Evolutionary conservation across 1,140 invertebrate species (phyloP), one percentile per base, ranked within the genome.

Genomic region (Metopolophium dirhodum): DNA sequence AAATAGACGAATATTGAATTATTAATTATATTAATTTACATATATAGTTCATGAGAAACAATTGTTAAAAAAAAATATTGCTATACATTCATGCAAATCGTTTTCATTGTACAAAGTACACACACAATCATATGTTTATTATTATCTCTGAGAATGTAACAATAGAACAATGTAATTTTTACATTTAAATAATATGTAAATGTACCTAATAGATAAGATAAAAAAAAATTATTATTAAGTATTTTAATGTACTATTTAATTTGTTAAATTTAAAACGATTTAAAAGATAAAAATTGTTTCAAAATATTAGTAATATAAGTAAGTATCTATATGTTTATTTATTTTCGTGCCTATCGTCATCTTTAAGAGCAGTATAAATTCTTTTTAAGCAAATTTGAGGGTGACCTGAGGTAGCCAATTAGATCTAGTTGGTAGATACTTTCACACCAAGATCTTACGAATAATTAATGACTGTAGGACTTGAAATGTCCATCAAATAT

Each of bases 101-200:
- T 68, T 68, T 68, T 68, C 61, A n/a, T 68, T 68, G 14, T 68
- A n/a, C 26, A 61, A 9, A 57, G 4, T 68, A n/a, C 26, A 61
- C 26, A 57, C 7, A 61, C 57, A 61, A 61, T 61, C 57, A 61
- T 61, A 30, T 61, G 30, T 61, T 61, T 61, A 68, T 68, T 68
- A 68, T 68, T 9, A 68, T 61, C 30, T 68, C n/a, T n/a, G 61
- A n/a, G 30, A 18, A 68, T 68, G 30, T 4, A n/a, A 68, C 30
- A 68, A 68, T 68, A 68, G 61, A n/a, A 68, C 30, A 68, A 68
- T 68, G 61, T 68, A 68, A n/a, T 68, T 68, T n/a, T 68, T 68
- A 68, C 3, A 68, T 68, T n/a, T 68, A n/a, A 61, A 61, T 61
- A n/a, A 68, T 68, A n/a, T 68, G 61, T 68, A 68, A n/a, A 68